phyloP scores from a whole-genome alignment of 2,113 vertebrate genomes.

The Rhea pennata region DNA sequence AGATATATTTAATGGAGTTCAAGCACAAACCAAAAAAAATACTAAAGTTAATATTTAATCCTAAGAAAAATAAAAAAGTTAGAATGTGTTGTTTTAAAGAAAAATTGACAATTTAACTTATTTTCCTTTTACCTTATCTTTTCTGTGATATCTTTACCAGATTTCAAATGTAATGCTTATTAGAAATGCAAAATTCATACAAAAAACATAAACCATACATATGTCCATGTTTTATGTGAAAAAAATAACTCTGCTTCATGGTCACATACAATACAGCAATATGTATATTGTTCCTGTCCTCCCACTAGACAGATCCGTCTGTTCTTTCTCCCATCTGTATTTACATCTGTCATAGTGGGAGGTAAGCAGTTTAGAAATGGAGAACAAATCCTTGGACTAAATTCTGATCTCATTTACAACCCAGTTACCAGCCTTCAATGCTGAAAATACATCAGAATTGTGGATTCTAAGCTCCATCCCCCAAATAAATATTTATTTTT shows the following conservation, averaged over 20 bases:
- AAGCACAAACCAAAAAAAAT: constrained; percentile 11
- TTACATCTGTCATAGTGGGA: constrained; percentile 26
- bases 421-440: neutral
- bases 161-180: neutral
- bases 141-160: neutral
- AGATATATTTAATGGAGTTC: neutral
- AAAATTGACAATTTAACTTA: neutral
- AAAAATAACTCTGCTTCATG: neutral
- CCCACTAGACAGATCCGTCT: neutral
- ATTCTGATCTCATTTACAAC: constrained; percentile 21
- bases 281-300: constrained; percentile 6
- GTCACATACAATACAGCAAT: neutral
- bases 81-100: constrained; percentile 11
- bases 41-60: neutral
- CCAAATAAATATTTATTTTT: neutral
- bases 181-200: neutral
- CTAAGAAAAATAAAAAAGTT: neutral
- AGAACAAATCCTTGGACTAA: constrained; percentile 2
- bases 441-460: neutral
- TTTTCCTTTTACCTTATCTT: neutral
- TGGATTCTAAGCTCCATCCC: neutral
- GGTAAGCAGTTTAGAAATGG: neutral
- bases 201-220: neutral
- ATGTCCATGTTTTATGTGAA: neutral
- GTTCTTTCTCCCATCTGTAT: constrained; percentile 17